Conservation (phyloP, 2,888 invertebrate genomes). For the Pseudococcus jackbeardsleyi region DNA sequence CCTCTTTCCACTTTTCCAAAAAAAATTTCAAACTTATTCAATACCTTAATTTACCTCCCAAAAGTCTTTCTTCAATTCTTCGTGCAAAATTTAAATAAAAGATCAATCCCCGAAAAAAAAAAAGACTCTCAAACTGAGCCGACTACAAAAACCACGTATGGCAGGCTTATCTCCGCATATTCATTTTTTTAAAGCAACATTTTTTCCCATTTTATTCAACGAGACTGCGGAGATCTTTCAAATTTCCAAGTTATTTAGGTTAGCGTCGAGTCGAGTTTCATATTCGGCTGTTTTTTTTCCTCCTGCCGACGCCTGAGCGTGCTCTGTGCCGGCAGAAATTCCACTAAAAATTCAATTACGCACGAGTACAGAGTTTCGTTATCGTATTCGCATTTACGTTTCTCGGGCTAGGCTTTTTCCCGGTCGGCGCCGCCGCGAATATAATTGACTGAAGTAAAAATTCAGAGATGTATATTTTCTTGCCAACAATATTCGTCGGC, state of each 20-base stretch:
- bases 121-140: neutral
- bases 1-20: too few relatives aligned
- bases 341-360: slow-evolving; percentile 49
- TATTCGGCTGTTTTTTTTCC: slow-evolving; percentile 14
- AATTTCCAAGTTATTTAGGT: slow-evolving; percentile 49
- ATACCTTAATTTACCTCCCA: too few relatives aligned
- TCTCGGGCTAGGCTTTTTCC: neutral
- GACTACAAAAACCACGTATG: neutral
- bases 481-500: slow-evolving; percentile 39
- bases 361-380: slow-evolving; percentile 44
- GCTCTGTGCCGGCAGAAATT: neutral
- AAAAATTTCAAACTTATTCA: too few relatives aligned
- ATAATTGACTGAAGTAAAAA: slow-evolving; percentile 48
- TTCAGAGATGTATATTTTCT: slow-evolving; percentile 39
- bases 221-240: slow-evolving; percentile 15
- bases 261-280: slow-evolving; percentile 30
- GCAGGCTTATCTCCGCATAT: slow-evolving; percentile 22
- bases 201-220: neutral
- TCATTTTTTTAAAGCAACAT: neutral
- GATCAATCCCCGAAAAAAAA: neutral
- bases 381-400: slow-evolving; percentile 49
- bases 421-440: slow-evolving; percentile 15
- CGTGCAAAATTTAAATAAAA: too few relatives aligned
- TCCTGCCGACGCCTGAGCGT: too few relatives aligned
- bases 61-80: too few relatives aligned